Percentiles rank a stretch among this genome's conserved stretches.
Conservation (phyloP, 2,113 vertebrate genomes). For the Eptesicus fuscus region DNA sequence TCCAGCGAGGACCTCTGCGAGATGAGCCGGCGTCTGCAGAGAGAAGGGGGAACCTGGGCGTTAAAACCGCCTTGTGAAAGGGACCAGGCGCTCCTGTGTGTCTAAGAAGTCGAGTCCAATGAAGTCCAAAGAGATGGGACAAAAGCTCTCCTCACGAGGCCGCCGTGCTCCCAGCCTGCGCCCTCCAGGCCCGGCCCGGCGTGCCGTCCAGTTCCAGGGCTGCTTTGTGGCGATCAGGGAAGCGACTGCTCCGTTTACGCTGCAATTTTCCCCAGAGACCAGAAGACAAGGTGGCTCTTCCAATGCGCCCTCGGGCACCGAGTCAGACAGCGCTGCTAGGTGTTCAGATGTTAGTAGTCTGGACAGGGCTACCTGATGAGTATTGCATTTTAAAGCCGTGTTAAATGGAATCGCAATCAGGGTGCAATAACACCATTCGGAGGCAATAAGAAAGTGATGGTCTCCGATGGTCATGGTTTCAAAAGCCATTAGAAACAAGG, state of each 20-base stretch:
- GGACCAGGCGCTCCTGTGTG: neutral
- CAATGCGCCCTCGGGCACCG: neutral
- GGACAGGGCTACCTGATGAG: neutral
- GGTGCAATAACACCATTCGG: neutral
- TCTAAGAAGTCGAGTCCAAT: neutral
- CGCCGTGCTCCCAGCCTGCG: fast-evolving
- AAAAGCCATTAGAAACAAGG: neutral
- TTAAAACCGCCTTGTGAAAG: neutral
- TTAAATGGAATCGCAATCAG: neutral
- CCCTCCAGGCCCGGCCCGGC: neutral
- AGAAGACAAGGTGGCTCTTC: neutral
- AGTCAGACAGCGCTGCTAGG: neutral
- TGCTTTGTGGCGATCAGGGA: neutral
- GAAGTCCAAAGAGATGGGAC: neutral
- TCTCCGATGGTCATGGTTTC: neutral
- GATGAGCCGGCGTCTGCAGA: constrained; percentile 92
- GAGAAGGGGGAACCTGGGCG: neutral
- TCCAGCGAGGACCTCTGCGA: constrained; percentile 98
- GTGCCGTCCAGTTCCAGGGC: neutral
- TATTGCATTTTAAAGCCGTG: neutral
- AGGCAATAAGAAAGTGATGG: neutral
- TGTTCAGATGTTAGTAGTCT: neutral
- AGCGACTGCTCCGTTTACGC: neutral
- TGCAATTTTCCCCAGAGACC: neutral
- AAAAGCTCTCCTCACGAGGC: neutral